A percentile compares a stretch with the other conserved stretches of the same genome.
phyloP scores from a whole-genome alignment of 2,888 invertebrate genomes.

The Seira ritae region DNA sequence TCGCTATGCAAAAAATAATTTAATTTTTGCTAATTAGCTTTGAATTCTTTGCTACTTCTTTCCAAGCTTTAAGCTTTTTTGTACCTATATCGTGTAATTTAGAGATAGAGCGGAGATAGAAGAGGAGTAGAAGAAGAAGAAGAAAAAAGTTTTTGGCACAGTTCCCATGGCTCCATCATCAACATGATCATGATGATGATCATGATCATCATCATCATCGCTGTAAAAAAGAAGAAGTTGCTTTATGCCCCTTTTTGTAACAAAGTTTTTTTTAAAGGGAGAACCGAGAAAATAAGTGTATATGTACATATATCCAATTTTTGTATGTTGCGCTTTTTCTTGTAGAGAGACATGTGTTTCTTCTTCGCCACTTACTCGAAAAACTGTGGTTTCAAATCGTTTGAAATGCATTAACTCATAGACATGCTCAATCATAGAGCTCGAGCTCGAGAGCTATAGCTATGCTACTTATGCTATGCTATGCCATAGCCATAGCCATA shows the following conservation, averaged over 20 bases:
- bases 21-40: no score
- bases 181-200: slow-evolving; percentile 41
- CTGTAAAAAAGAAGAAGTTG: neutral
- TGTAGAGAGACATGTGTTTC: slow-evolving; percentile 6
- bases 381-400: slow-evolving; percentile 4
- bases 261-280: neutral
- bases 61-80: no score
- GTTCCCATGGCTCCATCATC: slow-evolving; percentile 65
- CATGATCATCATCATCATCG: slow-evolving; percentile 42
- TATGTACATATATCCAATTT: neutral
- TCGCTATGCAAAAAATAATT: no score
- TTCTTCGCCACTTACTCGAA: neutral
- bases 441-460: no score
- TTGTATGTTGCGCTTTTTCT: slow-evolving; percentile 4
- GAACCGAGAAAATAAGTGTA: slow-evolving; percentile 18
- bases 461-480: no score
- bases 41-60: no score
- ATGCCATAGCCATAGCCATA: neutral
- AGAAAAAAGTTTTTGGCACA: slow-evolving; percentile 55
- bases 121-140: neutral
- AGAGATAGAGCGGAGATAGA: neutral
- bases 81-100: no score
- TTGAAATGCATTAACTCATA: slow-evolving; percentile 1
- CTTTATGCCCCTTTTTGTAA: slow-evolving; percentile 26
- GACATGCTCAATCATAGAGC: neutral